phyloP scores from a whole-genome alignment of 2,113 vertebrate genomes.

The Oncorhynchus masou region DNA sequence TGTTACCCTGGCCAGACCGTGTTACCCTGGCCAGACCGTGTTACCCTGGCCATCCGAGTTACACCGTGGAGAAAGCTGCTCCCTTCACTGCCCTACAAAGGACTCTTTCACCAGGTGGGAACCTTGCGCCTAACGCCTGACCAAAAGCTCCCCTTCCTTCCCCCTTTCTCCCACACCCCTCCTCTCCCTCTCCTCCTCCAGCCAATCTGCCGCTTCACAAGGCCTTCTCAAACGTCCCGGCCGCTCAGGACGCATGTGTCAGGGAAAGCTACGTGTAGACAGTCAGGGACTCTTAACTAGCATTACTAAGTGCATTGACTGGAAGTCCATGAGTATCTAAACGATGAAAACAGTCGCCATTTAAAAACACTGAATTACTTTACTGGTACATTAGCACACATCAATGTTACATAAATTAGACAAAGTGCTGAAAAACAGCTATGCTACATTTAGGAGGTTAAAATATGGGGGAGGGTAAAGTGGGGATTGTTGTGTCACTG shows the following conservation, averaged over 20 bases:
- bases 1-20: slow-evolving; percentile 20
- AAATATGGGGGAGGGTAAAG: too few species aligned
- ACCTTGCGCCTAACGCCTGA: slow-evolving; percentile 49
- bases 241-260: slow-evolving; percentile 32
- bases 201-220: slow-evolving; percentile 6
- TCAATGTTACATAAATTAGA: too few species aligned
- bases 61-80: slow-evolving; percentile 33
- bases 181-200: neutral
- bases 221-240: slow-evolving; percentile 49
- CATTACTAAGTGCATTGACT: too few species aligned
- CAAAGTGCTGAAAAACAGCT: too few species aligned
- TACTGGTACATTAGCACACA: too few species aligned
- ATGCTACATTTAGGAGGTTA: too few species aligned
- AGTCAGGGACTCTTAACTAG: slow-evolving; percentile 20
- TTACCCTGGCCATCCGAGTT: slow-evolving; percentile 31
- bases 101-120: slow-evolving; percentile 62
- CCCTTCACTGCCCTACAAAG: slow-evolving; percentile 58
- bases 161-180: too few species aligned
- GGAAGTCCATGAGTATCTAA: too few species aligned
- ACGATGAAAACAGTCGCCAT: too few species aligned
- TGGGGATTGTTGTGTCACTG: neutral
- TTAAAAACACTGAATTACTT: too few species aligned
- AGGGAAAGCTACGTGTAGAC: slow-evolving; percentile 8
- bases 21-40: slow-evolving; percentile 24
- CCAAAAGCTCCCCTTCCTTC: slow-evolving; percentile 46